phyloP scores from a whole-genome alignment of 1,140 invertebrate species.

The Propsilocerus akamusi region DNA sequence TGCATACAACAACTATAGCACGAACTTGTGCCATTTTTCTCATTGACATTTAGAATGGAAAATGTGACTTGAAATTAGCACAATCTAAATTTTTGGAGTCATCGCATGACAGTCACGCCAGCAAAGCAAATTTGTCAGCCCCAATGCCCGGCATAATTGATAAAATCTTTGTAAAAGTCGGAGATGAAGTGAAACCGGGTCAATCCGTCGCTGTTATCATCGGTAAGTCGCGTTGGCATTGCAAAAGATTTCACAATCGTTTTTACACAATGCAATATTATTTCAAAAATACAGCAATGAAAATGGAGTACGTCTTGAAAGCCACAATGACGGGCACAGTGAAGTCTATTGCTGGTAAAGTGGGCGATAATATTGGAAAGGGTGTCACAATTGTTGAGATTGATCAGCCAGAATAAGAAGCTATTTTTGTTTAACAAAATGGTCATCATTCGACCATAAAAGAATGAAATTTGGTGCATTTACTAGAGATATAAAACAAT shows the following conservation, averaged over 20 bases:
- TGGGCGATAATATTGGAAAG: conserved; percentile 72
- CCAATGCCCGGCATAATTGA: conserved; percentile 95
- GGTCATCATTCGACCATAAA: no score
- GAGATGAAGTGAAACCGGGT: conserved; percentile 52
- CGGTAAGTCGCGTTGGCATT: conserved; percentile 9
- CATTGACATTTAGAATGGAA: conserved; percentile 27
- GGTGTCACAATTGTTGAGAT: conserved; percentile 37
- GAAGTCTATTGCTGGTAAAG: conserved; percentile 46
- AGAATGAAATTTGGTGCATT: no score
- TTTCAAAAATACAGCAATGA: conserved; percentile 66
- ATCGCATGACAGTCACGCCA: conserved; percentile 14
- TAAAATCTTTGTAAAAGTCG: conserved; percentile 65
- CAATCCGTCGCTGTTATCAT: conserved; percentile 66
- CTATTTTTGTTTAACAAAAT: no score
- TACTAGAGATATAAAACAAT: no score
- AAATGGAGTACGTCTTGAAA: conserved; percentile 94
- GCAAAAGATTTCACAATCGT: no score
- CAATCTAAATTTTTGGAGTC: conserved; percentile 28
- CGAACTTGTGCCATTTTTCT: conserved; percentile 1
- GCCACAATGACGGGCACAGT: conserved; percentile 59
- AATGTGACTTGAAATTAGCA: conserved; percentile 27
- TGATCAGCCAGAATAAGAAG: conserved; percentile 19
- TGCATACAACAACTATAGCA: no score
- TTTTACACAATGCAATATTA: neutral
- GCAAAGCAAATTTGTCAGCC: conserved; percentile 26